Conservation (phyloP, 2,888 invertebrate species). For the Eristalis tenax region DNA sequence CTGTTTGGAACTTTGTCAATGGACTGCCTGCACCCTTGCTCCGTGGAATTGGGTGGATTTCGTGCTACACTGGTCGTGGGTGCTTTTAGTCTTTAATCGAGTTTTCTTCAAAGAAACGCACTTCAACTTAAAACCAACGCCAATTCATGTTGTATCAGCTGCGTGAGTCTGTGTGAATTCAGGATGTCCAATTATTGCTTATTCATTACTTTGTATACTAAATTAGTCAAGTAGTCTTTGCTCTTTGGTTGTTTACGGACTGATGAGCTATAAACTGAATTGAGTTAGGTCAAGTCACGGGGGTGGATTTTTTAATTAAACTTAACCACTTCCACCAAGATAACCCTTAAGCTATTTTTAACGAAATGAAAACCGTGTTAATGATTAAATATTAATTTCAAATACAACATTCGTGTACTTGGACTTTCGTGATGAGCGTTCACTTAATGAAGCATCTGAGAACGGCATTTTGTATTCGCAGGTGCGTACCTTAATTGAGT, state of each 20-base stretch:
- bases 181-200: neutral
- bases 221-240: neutral
- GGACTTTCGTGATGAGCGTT: too few relatives aligned
- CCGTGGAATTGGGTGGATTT: neutral
- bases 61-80: neutral
- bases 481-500: too few relatives aligned
- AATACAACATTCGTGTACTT: neutral
- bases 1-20: neutral
- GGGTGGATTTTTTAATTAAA: neutral
- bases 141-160: neutral
- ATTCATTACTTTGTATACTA: neutral
- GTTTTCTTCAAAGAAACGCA: neutral
- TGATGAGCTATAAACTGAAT: neutral
- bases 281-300: neutral
- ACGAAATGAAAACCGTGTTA: neutral
- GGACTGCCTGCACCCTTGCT: neutral
- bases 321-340: neutral
- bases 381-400: neutral
- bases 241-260: neutral
- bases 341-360: neutral
- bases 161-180: neutral
- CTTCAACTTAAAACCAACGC: neutral
- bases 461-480: too few relatives aligned
- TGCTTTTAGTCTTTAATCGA: neutral
- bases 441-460: too few relatives aligned